Base-by-base conservation (phyloP, 2,113 vertebrate species). In the Hyaena hyaena region DNA sequence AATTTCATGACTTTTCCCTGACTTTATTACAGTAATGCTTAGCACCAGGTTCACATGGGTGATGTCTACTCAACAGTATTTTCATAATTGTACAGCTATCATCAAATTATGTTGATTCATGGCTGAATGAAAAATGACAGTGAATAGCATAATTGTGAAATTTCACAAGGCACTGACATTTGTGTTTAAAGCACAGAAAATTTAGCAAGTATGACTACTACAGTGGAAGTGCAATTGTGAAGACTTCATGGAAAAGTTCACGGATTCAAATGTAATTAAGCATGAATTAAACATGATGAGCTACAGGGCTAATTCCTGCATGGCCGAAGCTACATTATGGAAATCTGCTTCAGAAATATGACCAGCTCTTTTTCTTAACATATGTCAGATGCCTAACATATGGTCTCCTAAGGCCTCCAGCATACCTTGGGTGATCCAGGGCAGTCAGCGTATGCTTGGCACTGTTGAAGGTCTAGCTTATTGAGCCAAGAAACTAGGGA, bases 311-410 rank as follows among this genome's bases (percentile, higher is more conserved):
- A 98, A 98, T 97, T 98, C 93, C 98, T 96, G 96, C 89, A 93
- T 95, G 86, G 96, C 85, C 24, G 74, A 94, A 98, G 95, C 96
- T 97, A 96, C 95, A 97, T 96, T 98, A 98, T 95, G 96, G 90
- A 99, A 98, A 98, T 98, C 68, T 45, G 48, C 95, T 98, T 98
- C 98, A 93, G 96, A 98, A 98, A 98, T 98, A 97, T 97, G 97
- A 99, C 95, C 94, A 96, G 95, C 88, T 98, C 97, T 93, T 88
- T 98, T 98, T 95, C 87, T 95, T 81, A 98, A 97, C 98, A 98
- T 98, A 98, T 98, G 98, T 98, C 98, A 98, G 68, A 94, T 98
- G 95, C 95, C 97, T 98, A 98, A 98, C 98, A 98, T 97, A 98
- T 96, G 98, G 97, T 98, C 97, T 98, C 98, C 98, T 96, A 98